Conservation (phyloP, 1,140 invertebrate species). For the Spodoptera frugiperda region DNA sequence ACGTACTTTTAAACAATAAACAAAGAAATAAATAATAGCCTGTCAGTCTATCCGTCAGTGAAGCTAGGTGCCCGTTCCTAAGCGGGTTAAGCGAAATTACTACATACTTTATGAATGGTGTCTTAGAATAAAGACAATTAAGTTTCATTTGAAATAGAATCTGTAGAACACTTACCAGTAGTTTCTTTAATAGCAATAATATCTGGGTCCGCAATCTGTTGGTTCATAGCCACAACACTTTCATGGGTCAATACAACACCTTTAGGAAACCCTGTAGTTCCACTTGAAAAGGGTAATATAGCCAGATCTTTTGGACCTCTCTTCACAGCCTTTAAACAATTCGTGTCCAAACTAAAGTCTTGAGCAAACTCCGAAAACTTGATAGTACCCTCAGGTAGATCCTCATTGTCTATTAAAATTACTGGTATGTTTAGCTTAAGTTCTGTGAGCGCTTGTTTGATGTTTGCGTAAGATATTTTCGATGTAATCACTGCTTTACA, state of each 20-base stretch:
- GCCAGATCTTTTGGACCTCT: constrained; percentile 84
- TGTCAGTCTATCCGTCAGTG: too few relatives aligned
- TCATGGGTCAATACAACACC: constrained; percentile 93
- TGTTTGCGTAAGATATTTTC: constrained; percentile 81
- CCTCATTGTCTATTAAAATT: constrained; percentile 82
- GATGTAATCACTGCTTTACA: constrained; percentile 90
- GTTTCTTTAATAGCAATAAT: constrained; percentile 73
- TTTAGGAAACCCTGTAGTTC: constrained; percentile 96
- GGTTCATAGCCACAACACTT: constrained; percentile 86
- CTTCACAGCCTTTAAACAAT: constrained; percentile 79
- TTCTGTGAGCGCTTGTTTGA: constrained; percentile 81
- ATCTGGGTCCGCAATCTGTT: constrained; percentile 77
- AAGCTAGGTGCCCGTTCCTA: too few relatives aligned
- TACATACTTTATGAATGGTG: too few relatives aligned
- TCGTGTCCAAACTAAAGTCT: constrained; percentile 80
- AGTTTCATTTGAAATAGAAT: too few relatives aligned
- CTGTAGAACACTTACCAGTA: constrained; percentile 60
- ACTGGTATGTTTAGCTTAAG: constrained; percentile 85
- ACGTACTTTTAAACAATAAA: too few relatives aligned
- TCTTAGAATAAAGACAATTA: too few relatives aligned
- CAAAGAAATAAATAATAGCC: too few relatives aligned
- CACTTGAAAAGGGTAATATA: constrained; percentile 91
- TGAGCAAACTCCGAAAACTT: constrained; percentile 87
- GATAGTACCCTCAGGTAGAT: constrained; percentile 86
- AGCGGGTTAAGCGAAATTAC: too few relatives aligned